A percentile compares a stretch with the other conserved stretches of the same genome.
phyloP scores from a whole-genome alignment of 2,888 invertebrate genomes.

The Blastobasis adustella region DNA sequence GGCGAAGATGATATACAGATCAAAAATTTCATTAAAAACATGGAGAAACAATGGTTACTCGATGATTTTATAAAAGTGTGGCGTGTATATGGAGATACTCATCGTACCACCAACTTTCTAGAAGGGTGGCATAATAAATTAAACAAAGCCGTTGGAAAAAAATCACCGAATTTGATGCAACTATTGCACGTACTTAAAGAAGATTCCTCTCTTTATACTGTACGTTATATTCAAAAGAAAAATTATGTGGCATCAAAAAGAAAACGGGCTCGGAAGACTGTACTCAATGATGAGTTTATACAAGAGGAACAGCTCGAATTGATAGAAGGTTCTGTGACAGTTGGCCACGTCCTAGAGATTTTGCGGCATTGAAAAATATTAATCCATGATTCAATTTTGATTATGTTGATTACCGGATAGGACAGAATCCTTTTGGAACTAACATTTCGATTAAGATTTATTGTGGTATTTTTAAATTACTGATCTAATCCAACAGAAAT shows the following conservation, averaged over 20 bases:
- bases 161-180: slow-evolving; percentile 1
- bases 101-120: slow-evolving; percentile 1
- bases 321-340: not conserved
- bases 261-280: slow-evolving; percentile 1
- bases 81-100: not conserved
- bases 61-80: not conserved
- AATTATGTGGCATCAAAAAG: slow-evolving; percentile 1
- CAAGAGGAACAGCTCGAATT: slow-evolving; percentile 1
- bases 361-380: not conserved
- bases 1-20: not conserved
- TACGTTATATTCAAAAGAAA: slow-evolving; percentile 2
- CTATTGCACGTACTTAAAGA: slow-evolving; percentile 1
- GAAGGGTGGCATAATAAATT: slow-evolving; percentile 1
- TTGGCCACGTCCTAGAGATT: not conserved
- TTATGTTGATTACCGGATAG: no score
- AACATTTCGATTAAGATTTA: no score
- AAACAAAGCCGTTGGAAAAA: slow-evolving; percentile 3
- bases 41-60: not conserved
- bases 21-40: not conserved
- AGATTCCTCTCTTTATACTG: slow-evolving; percentile 2
- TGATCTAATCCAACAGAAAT: no score
- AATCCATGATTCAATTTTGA: no score
- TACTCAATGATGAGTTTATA: slow-evolving; percentile 3
- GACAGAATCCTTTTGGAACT: no score
- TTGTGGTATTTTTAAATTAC: no score